Evolutionary conservation across 2,888 invertebrate genomes (phyloP).

Genomic region (Neuroscelio doddi): DNA sequence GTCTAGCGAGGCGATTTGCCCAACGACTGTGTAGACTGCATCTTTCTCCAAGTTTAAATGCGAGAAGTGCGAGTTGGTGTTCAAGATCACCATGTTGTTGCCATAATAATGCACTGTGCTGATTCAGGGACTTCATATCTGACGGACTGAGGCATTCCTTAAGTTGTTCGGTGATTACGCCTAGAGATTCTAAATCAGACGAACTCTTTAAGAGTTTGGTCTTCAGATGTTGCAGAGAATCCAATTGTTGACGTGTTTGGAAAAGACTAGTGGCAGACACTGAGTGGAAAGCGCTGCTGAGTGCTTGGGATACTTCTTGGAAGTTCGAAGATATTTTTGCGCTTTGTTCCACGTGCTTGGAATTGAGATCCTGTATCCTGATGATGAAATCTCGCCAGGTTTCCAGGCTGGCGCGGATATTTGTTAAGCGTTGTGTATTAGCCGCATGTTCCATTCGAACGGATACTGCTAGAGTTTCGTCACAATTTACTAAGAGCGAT

Average conservation of each 20-base stretch:
- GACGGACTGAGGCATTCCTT: slow-evolving; percentile 89
- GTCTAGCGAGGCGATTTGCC: slow-evolving; percentile 78
- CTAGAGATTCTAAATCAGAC: slow-evolving; percentile 80
- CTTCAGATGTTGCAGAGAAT: slow-evolving; percentile 77
- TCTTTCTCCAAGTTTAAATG: slow-evolving; percentile 83
- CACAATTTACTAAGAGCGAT: slow-evolving; percentile 80
- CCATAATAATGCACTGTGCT: slow-evolving; percentile 83
- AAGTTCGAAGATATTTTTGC: slow-evolving; percentile 77
- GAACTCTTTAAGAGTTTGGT: slow-evolving; percentile 76
- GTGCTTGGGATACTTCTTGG: slow-evolving; percentile 77
- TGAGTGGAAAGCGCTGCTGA: slow-evolving; percentile 75
- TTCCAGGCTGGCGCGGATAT: slow-evolving; percentile 84
- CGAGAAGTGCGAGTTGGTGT: slow-evolving; percentile 82
- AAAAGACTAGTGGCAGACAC: slow-evolving; percentile 74
- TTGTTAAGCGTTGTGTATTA: slow-evolving; percentile 83
- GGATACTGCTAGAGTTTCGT: slow-evolving; percentile 84
- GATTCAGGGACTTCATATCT: slow-evolving; percentile 86
- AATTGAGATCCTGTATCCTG: slow-evolving; percentile 78
- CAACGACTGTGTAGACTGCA: slow-evolving; percentile 82
- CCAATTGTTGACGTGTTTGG: slow-evolving; percentile 78
- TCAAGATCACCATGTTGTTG: slow-evolving; percentile 88
- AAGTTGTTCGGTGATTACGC: slow-evolving; percentile 84
- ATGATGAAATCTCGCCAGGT: slow-evolving; percentile 86
- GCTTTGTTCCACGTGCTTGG: slow-evolving; percentile 78
- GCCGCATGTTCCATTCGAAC: slow-evolving; percentile 88